Base-by-base conservation (phyloP, 2,113 vertebrate species). In the Aythya baeri region DNA sequence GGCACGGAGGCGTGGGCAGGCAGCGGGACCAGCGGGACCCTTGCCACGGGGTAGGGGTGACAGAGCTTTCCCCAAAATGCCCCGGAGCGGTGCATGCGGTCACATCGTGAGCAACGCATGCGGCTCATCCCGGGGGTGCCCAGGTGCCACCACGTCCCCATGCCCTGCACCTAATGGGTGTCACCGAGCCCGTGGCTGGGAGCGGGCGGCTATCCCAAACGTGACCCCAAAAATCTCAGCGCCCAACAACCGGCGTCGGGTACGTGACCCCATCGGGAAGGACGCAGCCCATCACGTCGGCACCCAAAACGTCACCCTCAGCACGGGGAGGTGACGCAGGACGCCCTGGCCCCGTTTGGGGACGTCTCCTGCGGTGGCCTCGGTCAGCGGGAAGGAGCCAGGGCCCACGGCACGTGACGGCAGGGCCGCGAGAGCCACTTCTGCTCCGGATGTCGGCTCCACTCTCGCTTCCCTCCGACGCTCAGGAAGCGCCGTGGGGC, bases 51-150 rank as follows among this genome's bases (percentile, higher is more conserved):
- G 86, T 86, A 77, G 92, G 73, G 92, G 92, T 50, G 87, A 86
- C 94, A 29, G 46, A 13, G 84, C 44, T 94, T 89, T 96, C 95
- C 94, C 94, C 92, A 81, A 88, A 17, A 91, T 80, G 87, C 89
- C 89, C 94, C 87, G 2, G 36, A 0, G 5, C 2, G 7, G 49
- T 0, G 12, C 3, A 1, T 50, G 5, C 5, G 1, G 59, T 0
- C 8, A 3, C 78, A 36, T 34, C 38, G 1, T 0, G 7, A 71
- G 63, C 36, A 44, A 22, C 0, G 22, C 89, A 50, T 31, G 3
- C 8, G 83, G 79, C 17, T 8, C 0, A 0, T 38, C 44, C 6
- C 0, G 36, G 61, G 7, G 70, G 54, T 9, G 2, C 25, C 20
- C 0, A 1, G 29, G 44, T 29, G 75, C 54, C 83, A 58, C 38